Evolutionary conservation across 2,888 invertebrate genomes (phyloP).

Genomic region (Xylota sylvarum): DNA sequence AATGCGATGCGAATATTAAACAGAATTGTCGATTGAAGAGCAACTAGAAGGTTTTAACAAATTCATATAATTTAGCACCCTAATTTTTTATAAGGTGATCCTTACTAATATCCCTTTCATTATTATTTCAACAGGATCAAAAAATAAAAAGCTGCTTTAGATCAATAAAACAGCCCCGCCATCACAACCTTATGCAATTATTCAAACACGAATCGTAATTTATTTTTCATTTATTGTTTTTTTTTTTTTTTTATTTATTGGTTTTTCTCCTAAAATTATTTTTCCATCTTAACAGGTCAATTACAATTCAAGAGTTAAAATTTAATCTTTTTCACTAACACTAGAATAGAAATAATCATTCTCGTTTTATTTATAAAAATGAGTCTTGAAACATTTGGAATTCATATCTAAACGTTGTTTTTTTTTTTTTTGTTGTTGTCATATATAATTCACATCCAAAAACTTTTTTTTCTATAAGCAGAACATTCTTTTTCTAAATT

Average conservation of each 20-base stretch:
- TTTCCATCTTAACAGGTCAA: constrained; percentile 62
- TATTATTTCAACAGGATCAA: no score
- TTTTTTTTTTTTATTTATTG: constrained; percentile 49
- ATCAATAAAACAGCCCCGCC: no score
- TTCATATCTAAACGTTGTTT: constrained; percentile 18
- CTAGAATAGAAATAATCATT: constrained; percentile 43
- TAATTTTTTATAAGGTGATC: no score
- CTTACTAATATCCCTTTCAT: no score
- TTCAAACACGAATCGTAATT: not conserved
- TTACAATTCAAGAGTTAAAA: constrained; percentile 53
- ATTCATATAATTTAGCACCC: no score
- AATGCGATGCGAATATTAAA: no score
- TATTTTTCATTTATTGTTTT: not conserved
- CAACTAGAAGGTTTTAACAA: no score
- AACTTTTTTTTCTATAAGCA: constrained; percentile 25
- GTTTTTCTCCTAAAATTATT: constrained; percentile 46
- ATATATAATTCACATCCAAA: constrained; percentile 4
- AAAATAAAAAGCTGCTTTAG: no score
- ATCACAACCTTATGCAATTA: not conserved
- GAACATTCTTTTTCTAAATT: constrained; percentile 6
- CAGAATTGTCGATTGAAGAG: no score
- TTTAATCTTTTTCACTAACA: constrained; percentile 34
- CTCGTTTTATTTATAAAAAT: constrained; percentile 70
- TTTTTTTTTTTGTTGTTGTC: not conserved
- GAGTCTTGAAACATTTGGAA: constrained; percentile 63